phyloP scores from a whole-genome alignment of 2,113 vertebrate genomes.

The Rhinogobius similis region DNA sequence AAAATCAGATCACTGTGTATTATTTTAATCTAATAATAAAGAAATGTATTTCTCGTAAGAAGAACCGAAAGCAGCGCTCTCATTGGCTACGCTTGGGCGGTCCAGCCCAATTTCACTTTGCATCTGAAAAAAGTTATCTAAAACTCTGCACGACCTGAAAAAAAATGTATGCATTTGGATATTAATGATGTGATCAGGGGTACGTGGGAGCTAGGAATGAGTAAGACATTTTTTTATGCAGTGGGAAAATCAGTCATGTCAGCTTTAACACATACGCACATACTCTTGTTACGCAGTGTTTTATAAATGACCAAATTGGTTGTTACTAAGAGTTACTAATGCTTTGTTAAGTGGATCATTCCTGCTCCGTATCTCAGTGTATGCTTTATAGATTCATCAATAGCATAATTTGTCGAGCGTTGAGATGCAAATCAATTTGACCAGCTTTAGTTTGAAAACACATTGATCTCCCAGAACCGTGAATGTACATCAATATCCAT shows the following conservation, averaged over 20 bases:
- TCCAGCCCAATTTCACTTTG: no score
- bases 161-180: no score
- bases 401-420: neutral
- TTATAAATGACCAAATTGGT: no score
- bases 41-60: no score
- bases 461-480: slow-evolving; percentile 11
- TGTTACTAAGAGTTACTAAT: neutral
- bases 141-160: no score
- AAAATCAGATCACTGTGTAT: no score
- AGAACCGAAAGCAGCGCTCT: no score
- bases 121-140: no score
- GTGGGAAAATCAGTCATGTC: neutral
- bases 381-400: neutral
- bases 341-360: neutral
- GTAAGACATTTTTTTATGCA: neutral
- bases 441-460: slow-evolving; percentile 11
- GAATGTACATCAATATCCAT: slow-evolving; percentile 1
- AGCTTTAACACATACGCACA: neutral
- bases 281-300: neutral
- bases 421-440: slow-evolving; percentile 27
- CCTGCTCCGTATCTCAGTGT: neutral
- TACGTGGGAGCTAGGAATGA: no score
- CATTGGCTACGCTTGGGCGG: no score
- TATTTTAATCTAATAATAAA: no score
- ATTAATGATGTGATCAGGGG: no score